Evolutionary conservation across 2,797 vertebrate genomes (phyloP), one percentile per base, ranked within the genome.

Genomic region (Meda fulgida): DNA sequence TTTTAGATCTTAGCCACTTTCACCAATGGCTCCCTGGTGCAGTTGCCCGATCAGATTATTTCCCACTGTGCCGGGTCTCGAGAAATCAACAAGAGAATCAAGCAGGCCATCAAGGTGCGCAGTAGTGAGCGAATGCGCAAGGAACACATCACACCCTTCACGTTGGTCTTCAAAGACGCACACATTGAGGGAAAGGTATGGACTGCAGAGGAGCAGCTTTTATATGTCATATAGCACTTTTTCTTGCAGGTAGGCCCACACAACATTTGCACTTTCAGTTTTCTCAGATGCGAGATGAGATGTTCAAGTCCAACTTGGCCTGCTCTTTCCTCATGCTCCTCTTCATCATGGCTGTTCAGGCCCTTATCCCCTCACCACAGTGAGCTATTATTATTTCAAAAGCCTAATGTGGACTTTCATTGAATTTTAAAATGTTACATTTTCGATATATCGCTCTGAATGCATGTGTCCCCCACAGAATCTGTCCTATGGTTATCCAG

Each of bases 271-370:
- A 80, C 43, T 26, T 84, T n/a, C 81, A 96, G 95, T 96, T 95
- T 89, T 95, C 91, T 86, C 94, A 93, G 78, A 93, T 95, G 93
- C 93, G 94, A 92, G 95, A 95, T 67, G 95, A 95, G 87, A 95
- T 95, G 93, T 95, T 95, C 91, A 95, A 94, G 89, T 95, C 95
- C 90, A 95, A 94, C 86, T 80, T 95, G 88, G 92, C 94, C 79
- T 95, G 95, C 88, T 94, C 94, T 88, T 95, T 96, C 91, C 92
- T 95, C 89, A 78, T 96, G 89, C 87, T 96, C 53, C 91, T 95
- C 80, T 94, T 95, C 53, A 92, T 94, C 84, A 93, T 95, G 91
- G 91, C 92, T 58, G 91, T 91, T 18, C 95, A 95, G 88, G 84
- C 88, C 0, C 85, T 95, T 43, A 91, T 95, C 84, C 89, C 93